These are phyloP conservation scores for Steinernema scapterisci DNA, from an alignment of 2,888 invertebrate species.

Conservation along the genomic window DNA sequence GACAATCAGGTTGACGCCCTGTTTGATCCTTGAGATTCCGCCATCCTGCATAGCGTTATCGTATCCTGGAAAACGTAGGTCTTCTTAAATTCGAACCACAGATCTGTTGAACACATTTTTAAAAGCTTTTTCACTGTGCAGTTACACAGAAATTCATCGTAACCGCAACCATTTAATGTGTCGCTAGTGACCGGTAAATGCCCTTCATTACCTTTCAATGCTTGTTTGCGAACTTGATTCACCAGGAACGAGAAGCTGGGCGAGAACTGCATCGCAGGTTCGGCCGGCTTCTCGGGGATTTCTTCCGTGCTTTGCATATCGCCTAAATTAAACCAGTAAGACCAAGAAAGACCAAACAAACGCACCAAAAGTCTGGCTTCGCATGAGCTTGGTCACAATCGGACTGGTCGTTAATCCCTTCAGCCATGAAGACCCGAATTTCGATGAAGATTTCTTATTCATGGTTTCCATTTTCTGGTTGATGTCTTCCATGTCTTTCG, in stretches of 20 bases:
- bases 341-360: background rate
- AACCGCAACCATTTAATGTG: too few species aligned
- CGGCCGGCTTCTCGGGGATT: constrained; percentile 22
- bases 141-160: too few species aligned
- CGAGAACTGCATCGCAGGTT: constrained; percentile 40
- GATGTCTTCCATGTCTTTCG: constrained; percentile 39
- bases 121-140: too few species aligned
- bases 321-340: constrained; percentile 21
- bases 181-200: too few species aligned
- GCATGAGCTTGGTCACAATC: constrained; percentile 57
- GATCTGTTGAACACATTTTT: too few species aligned
- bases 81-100: background rate
- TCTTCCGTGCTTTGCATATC: constrained; percentile 10
- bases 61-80: constrained; percentile 42
- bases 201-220: constrained; percentile 44
- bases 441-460: constrained; percentile 35
- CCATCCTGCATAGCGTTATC: constrained; percentile 52
- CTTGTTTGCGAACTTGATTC: constrained; percentile 54
- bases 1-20: constrained; percentile 45
- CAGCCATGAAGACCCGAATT: constrained; percentile 50
- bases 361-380: constrained; percentile 45
- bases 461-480: constrained; percentile 32
- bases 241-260: constrained; percentile 61
- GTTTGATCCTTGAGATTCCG: constrained; percentile 33
- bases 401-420: constrained; percentile 61